Percentiles rank a stretch among this genome's conserved stretches.
Conservation (phyloP, 1,140 invertebrate genomes). For the Meloidogyne floridensis region DNA sequence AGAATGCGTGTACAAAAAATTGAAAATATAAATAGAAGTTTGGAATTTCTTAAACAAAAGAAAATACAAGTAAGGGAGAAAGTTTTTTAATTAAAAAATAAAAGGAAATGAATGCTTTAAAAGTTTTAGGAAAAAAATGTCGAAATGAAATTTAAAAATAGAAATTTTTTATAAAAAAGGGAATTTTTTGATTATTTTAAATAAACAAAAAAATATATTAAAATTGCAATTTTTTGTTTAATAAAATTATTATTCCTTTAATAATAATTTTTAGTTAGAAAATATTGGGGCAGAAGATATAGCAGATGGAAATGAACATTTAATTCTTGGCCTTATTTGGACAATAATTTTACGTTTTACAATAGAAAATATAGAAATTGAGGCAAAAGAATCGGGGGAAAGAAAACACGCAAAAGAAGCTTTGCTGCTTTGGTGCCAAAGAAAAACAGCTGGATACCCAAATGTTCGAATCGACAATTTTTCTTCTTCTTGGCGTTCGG, state of each 20-base stretch:
- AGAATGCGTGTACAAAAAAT: conserved; percentile 97
- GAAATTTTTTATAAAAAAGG: too few relatives aligned
- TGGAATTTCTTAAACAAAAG: conserved; percentile 86
- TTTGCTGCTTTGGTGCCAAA: conserved; percentile 93
- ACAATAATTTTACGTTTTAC: conserved; percentile 67
- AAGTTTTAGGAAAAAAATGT: too few relatives aligned
- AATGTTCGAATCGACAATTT: conserved; percentile 81
- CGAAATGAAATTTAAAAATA: too few relatives aligned
- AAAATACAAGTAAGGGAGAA: conserved; percentile 50
- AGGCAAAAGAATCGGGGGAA: conserved; percentile 93
- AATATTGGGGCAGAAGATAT: conserved; percentile 99
- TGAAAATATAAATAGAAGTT: conserved; percentile 94
- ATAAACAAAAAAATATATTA: background rate
- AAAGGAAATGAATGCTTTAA: background rate
- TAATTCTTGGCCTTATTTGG: conserved; percentile 97
- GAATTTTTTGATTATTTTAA: too few relatives aligned
- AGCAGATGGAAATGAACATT: conserved; percentile 87
- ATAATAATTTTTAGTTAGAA: conserved; percentile 72
- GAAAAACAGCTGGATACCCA: conserved; percentile 83
- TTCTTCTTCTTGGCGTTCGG: conserved; percentile 87
- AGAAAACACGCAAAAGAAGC: conserved; percentile 99
- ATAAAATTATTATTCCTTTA: conserved; percentile 69
- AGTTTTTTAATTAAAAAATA: background rate
- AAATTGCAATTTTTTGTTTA: background rate
- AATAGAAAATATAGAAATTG: conserved; percentile 97